These are phyloP conservation scores for Amblyornis subalaris DNA, from an alignment of 2,113 vertebrate species.

Conservation along the genomic window DNA sequence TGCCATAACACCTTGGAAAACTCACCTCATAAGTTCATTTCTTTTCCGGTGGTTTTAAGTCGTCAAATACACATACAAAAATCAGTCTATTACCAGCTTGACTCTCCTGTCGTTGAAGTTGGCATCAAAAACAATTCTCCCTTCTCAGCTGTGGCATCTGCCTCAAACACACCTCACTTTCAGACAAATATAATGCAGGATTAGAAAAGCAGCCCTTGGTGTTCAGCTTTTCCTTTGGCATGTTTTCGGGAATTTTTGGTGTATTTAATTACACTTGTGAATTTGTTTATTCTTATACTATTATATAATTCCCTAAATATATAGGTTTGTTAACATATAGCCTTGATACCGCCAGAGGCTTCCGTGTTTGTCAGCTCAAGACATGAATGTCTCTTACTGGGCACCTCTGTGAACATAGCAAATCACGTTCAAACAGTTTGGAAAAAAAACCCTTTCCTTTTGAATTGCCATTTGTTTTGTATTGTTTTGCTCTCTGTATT, in stretches of 20 bases:
- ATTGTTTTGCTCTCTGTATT: constrained; percentile 15
- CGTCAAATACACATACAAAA: neutral
- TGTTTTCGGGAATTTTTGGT: neutral
- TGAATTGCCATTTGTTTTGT: constrained; percentile 21
- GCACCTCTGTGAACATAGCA: neutral
- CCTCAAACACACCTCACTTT: neutral
- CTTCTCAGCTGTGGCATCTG: neutral
- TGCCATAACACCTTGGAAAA: neutral
- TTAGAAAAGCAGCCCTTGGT: neutral
- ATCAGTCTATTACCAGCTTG: neutral
- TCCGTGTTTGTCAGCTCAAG: rapidly evolving
- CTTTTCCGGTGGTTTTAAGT: neutral
- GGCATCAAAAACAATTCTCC: neutral
- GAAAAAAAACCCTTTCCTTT: neutral
- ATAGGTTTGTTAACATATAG: neutral
- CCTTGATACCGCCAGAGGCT: neutral
- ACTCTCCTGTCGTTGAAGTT: neutral
- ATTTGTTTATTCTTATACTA: neutral
- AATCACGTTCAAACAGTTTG: neutral
- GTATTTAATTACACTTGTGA: no score
- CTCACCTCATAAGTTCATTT: rapidly evolving
- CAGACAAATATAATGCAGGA: neutral
- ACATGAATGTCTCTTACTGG: neutral
- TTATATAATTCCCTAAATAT: neutral
- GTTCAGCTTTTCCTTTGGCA: neutral